Percentiles rank a stretch among this genome's conserved stretches.
These are phyloP conservation scores for Drosophila flavopinicola DNA, from an alignment of 2,888 invertebrate genomes.

Conservation along the genomic window DNA sequence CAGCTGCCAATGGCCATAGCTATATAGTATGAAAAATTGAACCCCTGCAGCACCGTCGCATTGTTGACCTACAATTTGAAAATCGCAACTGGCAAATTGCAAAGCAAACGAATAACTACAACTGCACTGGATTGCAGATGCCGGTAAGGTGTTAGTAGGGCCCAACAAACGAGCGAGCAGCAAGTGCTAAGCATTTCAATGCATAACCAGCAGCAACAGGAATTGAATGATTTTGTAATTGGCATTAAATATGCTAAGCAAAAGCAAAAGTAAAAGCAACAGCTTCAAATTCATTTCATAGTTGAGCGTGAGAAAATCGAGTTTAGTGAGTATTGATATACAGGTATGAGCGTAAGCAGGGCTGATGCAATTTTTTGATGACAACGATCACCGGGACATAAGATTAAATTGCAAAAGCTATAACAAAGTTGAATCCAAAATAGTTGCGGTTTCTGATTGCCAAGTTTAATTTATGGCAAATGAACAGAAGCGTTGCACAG, in stretches of 20 bases:
- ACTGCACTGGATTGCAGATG: not conserved
- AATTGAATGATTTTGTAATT: constrained; percentile 28
- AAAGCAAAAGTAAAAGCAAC: constrained; percentile 12
- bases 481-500: constrained; percentile 15
- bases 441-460: constrained; percentile 30
- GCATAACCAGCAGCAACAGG: constrained; percentile 20
- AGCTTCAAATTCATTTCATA: constrained; percentile 6
- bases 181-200: constrained; percentile 6
- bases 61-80: constrained; percentile 13
- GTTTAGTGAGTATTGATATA: not conserved
- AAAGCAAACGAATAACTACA: constrained; percentile 7
- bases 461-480: constrained; percentile 54
- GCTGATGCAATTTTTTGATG: constrained; percentile 52
- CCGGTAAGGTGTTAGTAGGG: not conserved
- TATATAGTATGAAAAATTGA: not conserved
- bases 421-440: constrained; percentile 23
- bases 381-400: constrained; percentile 15
- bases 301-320: constrained; percentile 30
- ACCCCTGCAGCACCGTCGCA: not conserved
- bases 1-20: constrained; percentile 9
- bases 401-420: constrained; percentile 23
- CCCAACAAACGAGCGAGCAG: not conserved
- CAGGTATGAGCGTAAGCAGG: not conserved
- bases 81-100: not conserved
- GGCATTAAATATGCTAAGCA: constrained; percentile 40